Evolutionary conservation across 2,113 vertebrate genomes (phyloP).

Genomic region (Herpetotheres cachinnans): DNA sequence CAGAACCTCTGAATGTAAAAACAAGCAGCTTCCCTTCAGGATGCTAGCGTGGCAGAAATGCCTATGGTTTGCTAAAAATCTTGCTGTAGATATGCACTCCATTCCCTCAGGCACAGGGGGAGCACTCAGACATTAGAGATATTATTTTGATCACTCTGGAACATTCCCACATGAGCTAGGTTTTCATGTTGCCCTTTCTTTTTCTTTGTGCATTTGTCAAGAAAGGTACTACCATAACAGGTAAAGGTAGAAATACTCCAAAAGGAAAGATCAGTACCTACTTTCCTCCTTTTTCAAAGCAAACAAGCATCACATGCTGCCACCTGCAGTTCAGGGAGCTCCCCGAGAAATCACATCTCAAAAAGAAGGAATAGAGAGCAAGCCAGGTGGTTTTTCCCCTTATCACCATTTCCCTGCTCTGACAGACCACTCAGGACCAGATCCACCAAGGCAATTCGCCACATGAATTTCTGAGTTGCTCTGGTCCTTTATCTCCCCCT

Average conservation of each 20-base stretch:
- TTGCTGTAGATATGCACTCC: not conserved
- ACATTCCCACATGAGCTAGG: not conserved
- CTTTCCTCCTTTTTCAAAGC: not conserved
- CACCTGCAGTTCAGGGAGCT: conserved; percentile 40
- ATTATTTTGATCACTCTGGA: not conserved
- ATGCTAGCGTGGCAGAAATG: not conserved
- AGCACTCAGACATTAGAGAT: not conserved
- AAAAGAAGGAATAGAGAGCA: not conserved
- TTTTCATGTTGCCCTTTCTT: not conserved
- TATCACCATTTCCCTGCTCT: not conserved
- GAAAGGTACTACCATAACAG: not conserved
- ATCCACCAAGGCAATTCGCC: not conserved
- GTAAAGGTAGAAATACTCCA: not conserved
- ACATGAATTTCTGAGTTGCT: not conserved
- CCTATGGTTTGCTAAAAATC: not conserved
- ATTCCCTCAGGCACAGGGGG: not conserved
- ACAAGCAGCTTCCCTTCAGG: not conserved
- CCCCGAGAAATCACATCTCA: not conserved
- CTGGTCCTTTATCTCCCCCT: not conserved
- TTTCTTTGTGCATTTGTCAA: not conserved
- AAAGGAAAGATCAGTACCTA: not conserved
- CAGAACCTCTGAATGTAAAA: not conserved
- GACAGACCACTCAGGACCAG: not conserved
- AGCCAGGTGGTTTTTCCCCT: not conserved
- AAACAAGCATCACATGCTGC: conserved; percentile 36